Evolutionary conservation across 1,140 invertebrate species (phyloP).

Genomic region (Trichomalopsis sarcophagae): DNA sequence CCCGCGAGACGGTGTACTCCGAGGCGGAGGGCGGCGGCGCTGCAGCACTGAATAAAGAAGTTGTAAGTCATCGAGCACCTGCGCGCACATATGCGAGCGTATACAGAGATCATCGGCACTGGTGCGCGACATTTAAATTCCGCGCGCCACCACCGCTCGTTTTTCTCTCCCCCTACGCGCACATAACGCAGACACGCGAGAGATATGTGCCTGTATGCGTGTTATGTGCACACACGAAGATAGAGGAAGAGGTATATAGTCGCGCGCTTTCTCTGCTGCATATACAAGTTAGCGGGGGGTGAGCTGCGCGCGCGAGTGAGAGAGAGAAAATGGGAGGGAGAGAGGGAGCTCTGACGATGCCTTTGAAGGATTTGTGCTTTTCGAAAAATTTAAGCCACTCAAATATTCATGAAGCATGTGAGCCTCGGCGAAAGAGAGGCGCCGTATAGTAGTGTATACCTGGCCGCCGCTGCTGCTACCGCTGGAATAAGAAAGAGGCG

Average conservation of each 20-base stretch:
- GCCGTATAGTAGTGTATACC: not conserved
- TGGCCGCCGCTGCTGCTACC: not conserved
- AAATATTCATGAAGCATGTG: constrained; percentile 37
- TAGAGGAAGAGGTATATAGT: not conserved
- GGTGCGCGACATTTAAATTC: constrained; percentile 9
- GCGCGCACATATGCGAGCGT: too few relatives aligned
- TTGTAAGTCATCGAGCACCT: not conserved
- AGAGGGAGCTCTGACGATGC: constrained; percentile 19
- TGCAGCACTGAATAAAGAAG: not conserved
- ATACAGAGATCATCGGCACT: not conserved
- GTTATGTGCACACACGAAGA: not conserved
- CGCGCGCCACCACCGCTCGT: not conserved
- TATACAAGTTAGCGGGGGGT: not conserved
- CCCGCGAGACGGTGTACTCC: not conserved
- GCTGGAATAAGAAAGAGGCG: not conserved
- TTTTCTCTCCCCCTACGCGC: not conserved
- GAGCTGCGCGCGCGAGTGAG: too few relatives aligned
- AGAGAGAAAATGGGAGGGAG: not conserved
- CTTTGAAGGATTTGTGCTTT: constrained; percentile 36
- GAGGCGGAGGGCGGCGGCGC: not conserved
- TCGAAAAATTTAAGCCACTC: constrained; percentile 42
- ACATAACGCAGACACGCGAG: not conserved
- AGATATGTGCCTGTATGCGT: not conserved
- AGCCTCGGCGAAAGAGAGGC: not conserved
- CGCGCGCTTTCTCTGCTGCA: not conserved